Evolutionary conservation across 2,113 vertebrate species (phyloP).

Genomic region (Polyodon spathula): DNA sequence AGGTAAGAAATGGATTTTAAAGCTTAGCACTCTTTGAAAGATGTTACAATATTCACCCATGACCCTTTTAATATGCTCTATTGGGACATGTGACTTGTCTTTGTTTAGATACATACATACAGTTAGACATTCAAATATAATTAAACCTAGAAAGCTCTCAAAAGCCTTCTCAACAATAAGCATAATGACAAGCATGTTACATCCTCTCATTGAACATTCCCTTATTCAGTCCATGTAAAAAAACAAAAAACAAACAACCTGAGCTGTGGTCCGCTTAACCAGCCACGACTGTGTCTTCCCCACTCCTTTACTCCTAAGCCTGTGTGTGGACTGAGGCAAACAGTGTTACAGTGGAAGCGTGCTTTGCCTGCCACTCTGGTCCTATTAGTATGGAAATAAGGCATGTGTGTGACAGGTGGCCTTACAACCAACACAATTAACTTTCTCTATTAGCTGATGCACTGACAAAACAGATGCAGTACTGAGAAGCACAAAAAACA

Average conservation of each 20-base stretch:
- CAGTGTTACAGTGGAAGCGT: conserved; percentile 59
- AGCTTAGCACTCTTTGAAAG: too few species aligned
- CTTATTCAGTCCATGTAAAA: neutral
- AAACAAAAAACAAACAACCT: neutral
- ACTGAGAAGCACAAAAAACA: conserved; percentile 63
- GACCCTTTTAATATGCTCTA: too few species aligned
- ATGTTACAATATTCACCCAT: too few species aligned
- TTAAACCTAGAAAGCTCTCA: too few species aligned
- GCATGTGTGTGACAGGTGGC: conserved; percentile 88
- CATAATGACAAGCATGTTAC: too few species aligned
- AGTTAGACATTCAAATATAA: too few species aligned
- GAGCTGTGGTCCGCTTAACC: neutral
- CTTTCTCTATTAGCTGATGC: conserved; percentile 80
- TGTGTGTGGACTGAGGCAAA: conserved; percentile 54
- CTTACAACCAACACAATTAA: conserved; percentile 92
- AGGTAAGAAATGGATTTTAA: too few species aligned
- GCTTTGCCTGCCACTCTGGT: conserved; percentile 69
- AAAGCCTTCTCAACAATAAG: too few species aligned
- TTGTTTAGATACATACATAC: too few species aligned
- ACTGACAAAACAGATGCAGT: conserved; percentile 78
- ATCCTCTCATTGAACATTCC: neutral
- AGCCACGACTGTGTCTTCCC: neutral
- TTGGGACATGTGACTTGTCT: too few species aligned
- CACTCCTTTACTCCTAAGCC: conserved; percentile 21
- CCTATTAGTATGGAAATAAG: conserved; percentile 90